Evolutionary conservation across 2,113 vertebrate species (phyloP).

Genomic region (Etheostoma cragini): DNA sequence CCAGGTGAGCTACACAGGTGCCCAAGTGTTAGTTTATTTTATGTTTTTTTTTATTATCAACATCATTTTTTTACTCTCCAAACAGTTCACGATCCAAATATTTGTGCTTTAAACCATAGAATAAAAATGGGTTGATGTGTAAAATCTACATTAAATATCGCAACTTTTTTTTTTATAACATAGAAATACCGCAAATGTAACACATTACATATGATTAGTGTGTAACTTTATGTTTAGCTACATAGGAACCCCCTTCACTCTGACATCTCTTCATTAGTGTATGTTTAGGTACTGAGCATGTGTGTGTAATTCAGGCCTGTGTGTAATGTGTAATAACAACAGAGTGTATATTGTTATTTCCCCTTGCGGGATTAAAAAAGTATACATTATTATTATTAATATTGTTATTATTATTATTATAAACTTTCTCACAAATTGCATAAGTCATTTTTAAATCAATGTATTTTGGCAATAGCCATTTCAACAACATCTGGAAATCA

Average conservation of each 20-base stretch:
- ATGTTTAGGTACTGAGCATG: no score
- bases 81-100: background rate
- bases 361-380: no score
- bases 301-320: no score
- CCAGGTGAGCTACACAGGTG: no score
- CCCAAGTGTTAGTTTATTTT: no score
- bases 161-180: background rate
- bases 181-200: background rate
- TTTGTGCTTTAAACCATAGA: background rate
- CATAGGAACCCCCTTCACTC: no score
- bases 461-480: background rate
- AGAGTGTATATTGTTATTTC: no score
- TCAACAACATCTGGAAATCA: constrained; percentile 1
- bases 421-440: background rate
- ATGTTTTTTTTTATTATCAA: constrained; percentile 11
- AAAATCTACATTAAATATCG: background rate
- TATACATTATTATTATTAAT: no score
- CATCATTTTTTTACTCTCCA: background rate
- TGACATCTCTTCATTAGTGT: no score
- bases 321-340: no score
- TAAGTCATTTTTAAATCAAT: background rate
- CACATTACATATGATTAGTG: background rate
- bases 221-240: background rate
- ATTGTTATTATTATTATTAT: no score
- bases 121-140: background rate